A percentile compares a stretch with the other conserved stretches of the same genome.
These are phyloP conservation scores for Caloenas nicobarica DNA, from an alignment of 2,113 vertebrate species.

Conservation along the genomic window DNA sequence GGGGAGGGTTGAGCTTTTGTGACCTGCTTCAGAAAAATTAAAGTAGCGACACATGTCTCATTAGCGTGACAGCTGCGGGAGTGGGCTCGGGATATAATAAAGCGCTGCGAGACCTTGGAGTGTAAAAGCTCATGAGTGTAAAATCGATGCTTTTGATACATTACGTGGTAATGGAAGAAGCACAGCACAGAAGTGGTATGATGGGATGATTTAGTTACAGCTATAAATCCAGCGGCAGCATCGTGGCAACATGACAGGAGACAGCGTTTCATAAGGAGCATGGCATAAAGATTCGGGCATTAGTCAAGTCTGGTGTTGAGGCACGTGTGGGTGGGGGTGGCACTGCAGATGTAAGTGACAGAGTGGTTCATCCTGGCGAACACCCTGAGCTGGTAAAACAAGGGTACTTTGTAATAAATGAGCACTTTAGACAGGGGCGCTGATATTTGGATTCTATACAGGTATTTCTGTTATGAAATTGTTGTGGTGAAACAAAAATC, in stretches of 20 bases:
- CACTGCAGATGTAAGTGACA: background rate
- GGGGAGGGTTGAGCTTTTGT: conserved; percentile 36
- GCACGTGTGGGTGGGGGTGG: background rate
- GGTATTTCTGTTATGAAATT: background rate
- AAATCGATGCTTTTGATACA: conserved; percentile 67
- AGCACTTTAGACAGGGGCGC: background rate
- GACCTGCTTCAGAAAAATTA: conserved; percentile 36
- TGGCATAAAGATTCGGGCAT: background rate
- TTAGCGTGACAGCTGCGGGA: conserved; percentile 57
- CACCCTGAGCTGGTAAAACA: background rate
- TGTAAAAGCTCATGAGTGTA: conserved; percentile 21
- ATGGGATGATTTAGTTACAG: conserved; percentile 63
- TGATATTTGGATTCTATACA: background rate
- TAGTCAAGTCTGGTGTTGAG: conserved; percentile 1
- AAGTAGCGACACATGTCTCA: conserved; percentile 30
- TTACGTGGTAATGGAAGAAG: conserved; percentile 59
- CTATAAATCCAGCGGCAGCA: conserved; percentile 54
- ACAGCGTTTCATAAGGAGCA: conserved; percentile 1
- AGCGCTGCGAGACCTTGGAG: conserved; percentile 43
- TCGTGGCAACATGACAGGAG: conserved; percentile 47
- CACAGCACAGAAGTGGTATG: conserved; percentile 52
- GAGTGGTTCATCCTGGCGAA: conserved; percentile 11
- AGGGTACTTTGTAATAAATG: background rate
- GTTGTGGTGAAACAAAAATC: background rate
- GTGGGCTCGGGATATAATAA: conserved; percentile 32